Percentiles rank a stretch among this genome's conserved stretches.
Conservation (phyloP, 2,797 vertebrate species). For the Silurus lanzhouensis region DNA sequence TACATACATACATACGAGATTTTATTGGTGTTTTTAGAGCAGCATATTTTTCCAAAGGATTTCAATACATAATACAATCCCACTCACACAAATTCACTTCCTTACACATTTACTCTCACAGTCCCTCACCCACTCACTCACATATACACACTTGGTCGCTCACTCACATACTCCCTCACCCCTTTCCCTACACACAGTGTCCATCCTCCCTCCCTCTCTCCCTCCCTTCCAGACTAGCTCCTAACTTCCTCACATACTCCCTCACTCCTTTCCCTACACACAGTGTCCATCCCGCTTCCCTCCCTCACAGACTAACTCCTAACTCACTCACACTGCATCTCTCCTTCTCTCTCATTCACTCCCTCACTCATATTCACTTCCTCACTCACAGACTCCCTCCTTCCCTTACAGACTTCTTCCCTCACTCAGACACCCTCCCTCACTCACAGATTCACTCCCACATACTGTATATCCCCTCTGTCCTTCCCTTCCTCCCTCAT, state of each 20-base stretch:
- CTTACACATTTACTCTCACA: background rate
- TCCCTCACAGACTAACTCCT: no score
- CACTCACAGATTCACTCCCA: background rate
- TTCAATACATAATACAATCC: no score
- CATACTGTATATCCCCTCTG: background rate
- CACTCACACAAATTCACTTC: background rate
- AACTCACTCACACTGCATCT: background rate
- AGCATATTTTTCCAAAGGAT: background rate
- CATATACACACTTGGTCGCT: background rate
- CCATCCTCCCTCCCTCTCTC: background rate
- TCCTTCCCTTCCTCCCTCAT: background rate
- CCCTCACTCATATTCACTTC: background rate
- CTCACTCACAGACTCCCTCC: background rate
- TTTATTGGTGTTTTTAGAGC: slow-evolving; percentile 7
- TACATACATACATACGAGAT: background rate
- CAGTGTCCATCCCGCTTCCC: background rate
- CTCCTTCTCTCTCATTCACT: background rate
- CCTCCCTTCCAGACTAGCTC: no score
- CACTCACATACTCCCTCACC: background rate
- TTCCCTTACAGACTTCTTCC: background rate
- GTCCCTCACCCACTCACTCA: background rate
- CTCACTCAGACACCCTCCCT: background rate
- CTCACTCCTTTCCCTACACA: background rate
- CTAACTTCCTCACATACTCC: background rate
- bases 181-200: background rate